Base-by-base conservation (phyloP, 2,797 vertebrate species). In the Sebastes umbrosus region DNA sequence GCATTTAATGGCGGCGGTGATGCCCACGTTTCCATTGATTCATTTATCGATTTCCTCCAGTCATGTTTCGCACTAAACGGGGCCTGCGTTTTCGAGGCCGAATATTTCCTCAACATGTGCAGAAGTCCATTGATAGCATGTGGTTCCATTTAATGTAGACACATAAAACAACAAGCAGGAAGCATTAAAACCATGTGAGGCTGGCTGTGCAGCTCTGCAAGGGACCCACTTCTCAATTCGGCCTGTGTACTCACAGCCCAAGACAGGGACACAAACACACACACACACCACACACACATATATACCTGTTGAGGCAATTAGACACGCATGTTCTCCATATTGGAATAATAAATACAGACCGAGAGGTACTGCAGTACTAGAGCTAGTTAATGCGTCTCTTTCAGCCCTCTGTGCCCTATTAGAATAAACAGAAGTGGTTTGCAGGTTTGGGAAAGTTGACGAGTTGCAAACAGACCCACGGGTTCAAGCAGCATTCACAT, bases 141-240 rank as follows among this genome's bases (percentile, higher is more conserved):
- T 93, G 93, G 90, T 84, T 93, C 78, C 77, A 76, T 89, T 93
- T 93, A 94, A 91, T 92, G 83, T 64, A 86, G 87, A 92, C 93
- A 85, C 89, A 93, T 93, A 94, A 94, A 94, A 91, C 90, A 93
- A 93, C 90, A 92, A 92, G 91, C 94, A 93, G 94, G 93, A 93
- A 93, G 84, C 84, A 90, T 92, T 92, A 89, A 91, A 93, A 90
- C 86, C 85, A 84, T 59, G 81, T 88, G 88, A 90, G 88, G 65
- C 84, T 83, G 76, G 68, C 63, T 87, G 82, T 24, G 58, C 77
- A 8, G 73, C 87, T 85, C 83, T 82, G 84, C 60, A 75, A 91
- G 82, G 74, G 80, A 91, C 81, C 79, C 52, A 25, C 63, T 82
- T 73, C 80, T 92, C 84, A 90, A 87, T 91, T 75, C 85, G 84